Percentiles rank a stretch among this genome's conserved stretches.
Conservation (phyloP, 2,797 vertebrate genomes). For the Scomberomorus guttatus region DNA sequence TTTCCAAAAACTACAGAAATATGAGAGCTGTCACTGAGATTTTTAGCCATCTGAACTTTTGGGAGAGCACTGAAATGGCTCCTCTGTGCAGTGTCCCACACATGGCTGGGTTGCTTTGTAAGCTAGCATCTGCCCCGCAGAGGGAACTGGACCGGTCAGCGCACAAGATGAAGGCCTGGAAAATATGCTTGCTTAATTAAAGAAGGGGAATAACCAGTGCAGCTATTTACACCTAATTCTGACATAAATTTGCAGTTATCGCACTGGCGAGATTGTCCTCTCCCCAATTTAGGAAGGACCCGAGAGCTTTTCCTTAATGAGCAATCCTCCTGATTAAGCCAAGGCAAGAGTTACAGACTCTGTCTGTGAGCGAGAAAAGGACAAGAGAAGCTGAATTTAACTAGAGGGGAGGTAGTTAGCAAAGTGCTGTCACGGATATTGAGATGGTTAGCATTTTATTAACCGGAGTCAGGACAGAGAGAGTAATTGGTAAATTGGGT, state of each 20-base stretch:
- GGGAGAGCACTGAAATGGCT: conserved; percentile 30
- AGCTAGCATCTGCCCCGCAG: conserved; percentile 60
- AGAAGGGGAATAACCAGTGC: conserved; percentile 72
- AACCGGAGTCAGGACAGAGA: conserved; percentile 73
- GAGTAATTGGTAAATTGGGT: conserved; percentile 79
- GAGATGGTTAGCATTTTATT: conserved; percentile 85
- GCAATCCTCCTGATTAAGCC: conserved; percentile 82
- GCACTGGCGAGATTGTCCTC: conserved; percentile 78
- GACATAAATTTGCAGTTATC: conserved; percentile 86
- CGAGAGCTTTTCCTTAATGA: conserved; percentile 85
- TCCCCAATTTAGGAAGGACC: conserved; percentile 78
- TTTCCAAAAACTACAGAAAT: background rate
- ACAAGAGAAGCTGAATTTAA: conserved; percentile 68
- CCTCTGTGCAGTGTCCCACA: conserved; percentile 44
- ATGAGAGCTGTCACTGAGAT: background rate
- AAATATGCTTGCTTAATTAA: conserved; percentile 84
- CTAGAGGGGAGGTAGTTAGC: conserved; percentile 79
- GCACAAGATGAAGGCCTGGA: conserved; percentile 52
- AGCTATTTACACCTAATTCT: conserved; percentile 82
- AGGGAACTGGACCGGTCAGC: conserved; percentile 64
- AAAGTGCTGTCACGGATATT: conserved; percentile 77
- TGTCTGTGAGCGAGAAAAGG: conserved; percentile 54
- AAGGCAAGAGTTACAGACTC: conserved; percentile 62
- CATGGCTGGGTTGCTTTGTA: conserved; percentile 66
- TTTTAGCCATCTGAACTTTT: conserved; percentile 36